phyloP scores from a whole-genome alignment of 1,140 invertebrate species.

The Trichomalopsis sarcophagae region DNA sequence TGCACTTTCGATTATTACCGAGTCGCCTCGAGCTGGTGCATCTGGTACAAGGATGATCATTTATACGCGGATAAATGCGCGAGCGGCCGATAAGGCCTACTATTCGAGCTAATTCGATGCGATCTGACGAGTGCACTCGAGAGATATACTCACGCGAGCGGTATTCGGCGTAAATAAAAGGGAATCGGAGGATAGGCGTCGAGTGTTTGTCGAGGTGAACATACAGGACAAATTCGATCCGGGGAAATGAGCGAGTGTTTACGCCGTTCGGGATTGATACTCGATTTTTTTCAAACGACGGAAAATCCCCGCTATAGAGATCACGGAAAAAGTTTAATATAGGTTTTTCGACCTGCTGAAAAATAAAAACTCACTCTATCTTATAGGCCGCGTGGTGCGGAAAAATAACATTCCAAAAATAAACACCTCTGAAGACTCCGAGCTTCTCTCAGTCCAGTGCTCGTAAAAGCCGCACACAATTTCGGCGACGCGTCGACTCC shows the following conservation, averaged over 20 bases:
- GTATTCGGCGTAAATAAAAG: neutral
- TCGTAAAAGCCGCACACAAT: too few relatives aligned
- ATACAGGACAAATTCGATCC: too few relatives aligned
- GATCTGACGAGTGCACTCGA: neutral
- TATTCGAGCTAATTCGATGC: neutral
- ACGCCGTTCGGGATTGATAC: too few relatives aligned
- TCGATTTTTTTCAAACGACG: neutral
- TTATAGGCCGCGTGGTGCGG: neutral
- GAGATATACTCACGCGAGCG: neutral
- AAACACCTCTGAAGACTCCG: too few relatives aligned
- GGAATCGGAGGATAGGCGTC: neutral
- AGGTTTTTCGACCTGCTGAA: too few relatives aligned
- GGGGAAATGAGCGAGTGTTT: neutral
- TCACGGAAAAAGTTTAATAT: too few relatives aligned
- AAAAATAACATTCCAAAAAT: too few relatives aligned
- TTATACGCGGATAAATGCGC: constrained; percentile 17
- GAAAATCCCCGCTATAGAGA: neutral
- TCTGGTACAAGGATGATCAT: constrained; percentile 40
- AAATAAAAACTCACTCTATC: neutral
- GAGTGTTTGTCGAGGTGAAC: neutral
- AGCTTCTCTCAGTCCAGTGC: too few relatives aligned
- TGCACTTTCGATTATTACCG: constrained; percentile 20
- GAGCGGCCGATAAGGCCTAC: neutral
- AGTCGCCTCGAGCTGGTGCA: constrained; percentile 18
- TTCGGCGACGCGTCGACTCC: too few relatives aligned